phyloP scores from a whole-genome alignment of 2,888 invertebrate genomes.

The Seira ritae region DNA sequence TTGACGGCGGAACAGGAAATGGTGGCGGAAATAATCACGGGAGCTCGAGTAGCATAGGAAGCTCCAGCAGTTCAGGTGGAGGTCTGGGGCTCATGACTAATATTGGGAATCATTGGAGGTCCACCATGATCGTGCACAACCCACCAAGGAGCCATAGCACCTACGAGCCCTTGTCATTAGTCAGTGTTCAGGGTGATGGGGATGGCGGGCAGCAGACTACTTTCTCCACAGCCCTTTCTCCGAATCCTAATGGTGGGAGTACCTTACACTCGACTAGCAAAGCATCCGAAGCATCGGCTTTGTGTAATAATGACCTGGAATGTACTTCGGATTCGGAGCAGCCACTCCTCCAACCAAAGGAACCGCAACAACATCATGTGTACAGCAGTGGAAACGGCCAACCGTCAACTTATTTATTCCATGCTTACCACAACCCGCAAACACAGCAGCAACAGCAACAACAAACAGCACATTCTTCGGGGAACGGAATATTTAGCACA shows the following conservation, averaged over 20 bases:
- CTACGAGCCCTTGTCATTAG: slow-evolving; percentile 60
- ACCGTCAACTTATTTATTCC: slow-evolving; percentile 45
- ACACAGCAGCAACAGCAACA: not conserved
- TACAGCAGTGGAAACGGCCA: slow-evolving; percentile 37
- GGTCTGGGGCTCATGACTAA: slow-evolving; percentile 55
- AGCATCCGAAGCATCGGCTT: not conserved
- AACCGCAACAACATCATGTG: not conserved
- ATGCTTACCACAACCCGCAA: slow-evolving; percentile 50
- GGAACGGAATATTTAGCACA: slow-evolving; percentile 15
- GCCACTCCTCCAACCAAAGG: slow-evolving; percentile 34
- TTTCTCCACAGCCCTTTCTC: slow-evolving; percentile 44
- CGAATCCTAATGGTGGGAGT: slow-evolving; percentile 10
- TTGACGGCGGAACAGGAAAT: slow-evolving; percentile 12
- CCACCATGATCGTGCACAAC: slow-evolving; percentile 70
- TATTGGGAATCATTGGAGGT: slow-evolving; percentile 67
- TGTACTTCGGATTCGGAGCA: slow-evolving; percentile 58
- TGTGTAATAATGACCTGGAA: slow-evolving; percentile 48
- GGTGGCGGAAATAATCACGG: slow-evolving; percentile 7
- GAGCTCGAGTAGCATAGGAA: slow-evolving; percentile 38
- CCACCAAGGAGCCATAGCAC: slow-evolving; percentile 68
- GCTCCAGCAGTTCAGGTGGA: slow-evolving; percentile 33
- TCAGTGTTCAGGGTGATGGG: slow-evolving; percentile 54
- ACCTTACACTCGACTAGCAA: too few relatives aligned
- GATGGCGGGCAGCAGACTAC: slow-evolving; percentile 48
- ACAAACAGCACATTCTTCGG: too few relatives aligned